Evolutionary conservation across 2,888 invertebrate genomes (phyloP), one percentile per base, ranked within the genome.

Genomic region (Troides helena): DNA sequence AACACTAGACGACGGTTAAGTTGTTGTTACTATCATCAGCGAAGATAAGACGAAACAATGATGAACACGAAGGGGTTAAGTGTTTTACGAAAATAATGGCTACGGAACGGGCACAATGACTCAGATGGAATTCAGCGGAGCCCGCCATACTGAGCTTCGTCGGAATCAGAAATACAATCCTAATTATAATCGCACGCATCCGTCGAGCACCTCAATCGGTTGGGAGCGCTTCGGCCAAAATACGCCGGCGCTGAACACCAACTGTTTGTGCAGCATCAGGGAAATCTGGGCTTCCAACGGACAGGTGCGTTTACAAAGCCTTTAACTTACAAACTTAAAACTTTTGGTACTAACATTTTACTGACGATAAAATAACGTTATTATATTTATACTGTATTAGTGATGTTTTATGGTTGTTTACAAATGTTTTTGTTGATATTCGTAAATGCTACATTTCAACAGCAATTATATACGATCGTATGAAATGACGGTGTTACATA

Each of bases 101-200:
- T 87, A 86, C 88, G 86, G 85, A 92, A 89, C 89, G 89, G 81
- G 92, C 91, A 92, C 92, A 92, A 92, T 92, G 92, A 92, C 92
- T 92, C 92, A 92, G 87, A 88, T 87, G 92, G 92, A 92, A 92
- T 92, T 87, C 88, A 89, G 86, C 85, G 85, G 84, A 86, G 87
- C 88, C 84, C 88, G 90, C 89, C 88, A 88, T 87, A 87, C 89
- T 82, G 84, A 84, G 90, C 87, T 87, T 90, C 90, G 90, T 87
- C 88, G 90, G 89, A 90, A 92, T 92, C 92, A 92, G 92, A 92
- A 92, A 92, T 92, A 92, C 92, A 91, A 89, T 90, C 92, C 92
- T 92, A 92, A 92, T 92, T 92, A 92, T 92, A 92, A 92, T 92
- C 91, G 85, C 85, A 89, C 89, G 90, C 91, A 92, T 92, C 92